phyloP scores from a whole-genome alignment of 2,113 vertebrate genomes.

The Ceyx cyanopectus region DNA sequence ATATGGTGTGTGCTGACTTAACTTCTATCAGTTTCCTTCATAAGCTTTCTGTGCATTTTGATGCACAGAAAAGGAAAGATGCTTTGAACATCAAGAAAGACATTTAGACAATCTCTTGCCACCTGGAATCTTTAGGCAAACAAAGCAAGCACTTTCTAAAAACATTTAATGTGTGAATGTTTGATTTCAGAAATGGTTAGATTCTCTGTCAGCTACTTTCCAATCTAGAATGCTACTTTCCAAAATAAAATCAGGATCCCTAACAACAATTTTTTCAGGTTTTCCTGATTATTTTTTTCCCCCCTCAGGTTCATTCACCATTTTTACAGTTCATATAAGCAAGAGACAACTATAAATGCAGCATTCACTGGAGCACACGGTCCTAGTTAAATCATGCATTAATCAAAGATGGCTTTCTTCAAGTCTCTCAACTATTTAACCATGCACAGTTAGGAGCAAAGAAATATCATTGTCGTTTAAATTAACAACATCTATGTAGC shows the following conservation, averaged over 20 bases:
- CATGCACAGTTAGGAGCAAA: background rate
- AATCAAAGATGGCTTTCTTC: background rate
- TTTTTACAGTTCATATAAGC: background rate
- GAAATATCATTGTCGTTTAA: background rate
- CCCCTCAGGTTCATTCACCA: background rate
- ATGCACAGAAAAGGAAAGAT: background rate
- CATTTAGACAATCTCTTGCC: background rate
- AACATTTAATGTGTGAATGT: background rate
- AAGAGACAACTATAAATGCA: background rate
- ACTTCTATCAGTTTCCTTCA: background rate
- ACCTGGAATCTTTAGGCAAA: background rate
- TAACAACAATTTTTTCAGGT: no score
- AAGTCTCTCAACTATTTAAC: background rate
- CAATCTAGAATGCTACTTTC: background rate
- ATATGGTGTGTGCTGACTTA: background rate
- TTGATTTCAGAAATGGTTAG: background rate
- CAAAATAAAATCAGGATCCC: background rate
- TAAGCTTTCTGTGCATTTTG: background rate
- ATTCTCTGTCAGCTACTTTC: background rate
- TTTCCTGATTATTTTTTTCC: no score
- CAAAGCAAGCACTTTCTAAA: accelerated
- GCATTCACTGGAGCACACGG: background rate
- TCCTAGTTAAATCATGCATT: background rate
- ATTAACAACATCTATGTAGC: background rate
- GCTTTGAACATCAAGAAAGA: background rate